Evolutionary conservation across 2,113 vertebrate species (phyloP).

Genomic region (Psittacula cyanocephala): DNA sequence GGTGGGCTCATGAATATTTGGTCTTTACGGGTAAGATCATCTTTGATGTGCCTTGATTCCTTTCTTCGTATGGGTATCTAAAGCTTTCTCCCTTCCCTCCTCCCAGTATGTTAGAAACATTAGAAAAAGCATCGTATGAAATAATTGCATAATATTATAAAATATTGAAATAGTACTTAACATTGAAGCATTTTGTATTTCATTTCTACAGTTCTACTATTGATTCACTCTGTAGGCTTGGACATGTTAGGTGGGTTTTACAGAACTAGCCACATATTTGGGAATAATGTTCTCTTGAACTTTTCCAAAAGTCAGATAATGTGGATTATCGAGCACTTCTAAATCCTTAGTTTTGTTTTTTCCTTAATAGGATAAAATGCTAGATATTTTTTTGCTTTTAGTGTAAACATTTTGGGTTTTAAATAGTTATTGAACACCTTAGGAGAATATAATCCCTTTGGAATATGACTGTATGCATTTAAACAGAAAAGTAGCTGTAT

Average conservation of each 20-base stretch:
- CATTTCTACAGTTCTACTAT: neutral
- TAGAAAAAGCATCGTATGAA: neutral
- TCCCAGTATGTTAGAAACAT: neutral
- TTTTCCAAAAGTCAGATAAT: neutral
- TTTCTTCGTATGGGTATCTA: neutral
- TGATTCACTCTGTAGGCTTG: neutral
- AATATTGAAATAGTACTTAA: neutral
- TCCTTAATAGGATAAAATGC: neutral
- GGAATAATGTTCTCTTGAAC: neutral
- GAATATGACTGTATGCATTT: neutral
- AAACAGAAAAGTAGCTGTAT: neutral
- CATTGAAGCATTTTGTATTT: neutral
- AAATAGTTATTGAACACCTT: neutral
- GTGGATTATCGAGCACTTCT: neutral
- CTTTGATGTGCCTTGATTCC: neutral
- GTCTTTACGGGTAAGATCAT: conserved; percentile 88
- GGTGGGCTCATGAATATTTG: conserved; percentile 98
- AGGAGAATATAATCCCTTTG: neutral
- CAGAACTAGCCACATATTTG: neutral
- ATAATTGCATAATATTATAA: neutral
- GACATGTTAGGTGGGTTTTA: neutral
- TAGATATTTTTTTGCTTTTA: neutral
- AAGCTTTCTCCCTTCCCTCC: neutral
- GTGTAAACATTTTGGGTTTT: neutral
- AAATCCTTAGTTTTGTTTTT: neutral